Evolutionary conservation across 1,140 invertebrate genomes (phyloP).

Genomic region (Drosophila paulistorum): DNA sequence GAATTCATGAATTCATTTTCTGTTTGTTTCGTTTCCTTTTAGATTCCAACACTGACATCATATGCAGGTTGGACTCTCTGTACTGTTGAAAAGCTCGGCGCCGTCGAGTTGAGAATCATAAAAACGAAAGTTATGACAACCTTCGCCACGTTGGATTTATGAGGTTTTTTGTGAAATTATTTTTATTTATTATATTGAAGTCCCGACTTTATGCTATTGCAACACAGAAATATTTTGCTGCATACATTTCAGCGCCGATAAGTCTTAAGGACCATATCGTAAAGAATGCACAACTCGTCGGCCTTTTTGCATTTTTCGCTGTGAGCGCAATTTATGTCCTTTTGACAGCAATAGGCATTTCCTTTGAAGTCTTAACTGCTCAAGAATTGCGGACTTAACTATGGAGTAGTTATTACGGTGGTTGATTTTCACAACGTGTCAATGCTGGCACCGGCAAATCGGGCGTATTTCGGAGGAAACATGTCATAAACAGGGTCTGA

Average conservation of each 20-base stretch:
- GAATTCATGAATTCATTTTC: too few relatives aligned
- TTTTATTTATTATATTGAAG: slow-evolving; percentile 81
- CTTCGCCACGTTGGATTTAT: slow-evolving; percentile 62
- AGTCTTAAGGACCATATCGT: slow-evolving; percentile 35
- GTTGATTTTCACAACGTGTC: slow-evolving; percentile 46
- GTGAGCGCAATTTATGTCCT: slow-evolving; percentile 81
- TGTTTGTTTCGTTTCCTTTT: not conserved
- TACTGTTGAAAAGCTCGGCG: slow-evolving; percentile 40
- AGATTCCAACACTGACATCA: not conserved
- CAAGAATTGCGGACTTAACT: not conserved
- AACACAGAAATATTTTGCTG: slow-evolving; percentile 69
- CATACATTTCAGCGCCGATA: slow-evolving; percentile 64
- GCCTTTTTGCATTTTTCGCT: slow-evolving; percentile 65
- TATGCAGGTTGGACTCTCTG: not conserved
- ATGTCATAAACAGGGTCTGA: slow-evolving; percentile 75
- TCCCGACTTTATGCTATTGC: slow-evolving; percentile 70
- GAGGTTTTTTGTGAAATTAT: slow-evolving; percentile 75
- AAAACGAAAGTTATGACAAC: slow-evolving; percentile 80
- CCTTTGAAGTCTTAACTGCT: slow-evolving; percentile 78
- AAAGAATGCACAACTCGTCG: slow-evolving; percentile 47
- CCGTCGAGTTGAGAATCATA: slow-evolving; percentile 76
- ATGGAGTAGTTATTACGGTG: not conserved
- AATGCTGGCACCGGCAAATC: slow-evolving; percentile 51
- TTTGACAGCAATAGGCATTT: slow-evolving; percentile 79
- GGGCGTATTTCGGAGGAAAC: slow-evolving; percentile 78